Evolutionary conservation across 2,113 vertebrate genomes (phyloP).

Genomic region (Rhagologus leucostigma): DNA sequence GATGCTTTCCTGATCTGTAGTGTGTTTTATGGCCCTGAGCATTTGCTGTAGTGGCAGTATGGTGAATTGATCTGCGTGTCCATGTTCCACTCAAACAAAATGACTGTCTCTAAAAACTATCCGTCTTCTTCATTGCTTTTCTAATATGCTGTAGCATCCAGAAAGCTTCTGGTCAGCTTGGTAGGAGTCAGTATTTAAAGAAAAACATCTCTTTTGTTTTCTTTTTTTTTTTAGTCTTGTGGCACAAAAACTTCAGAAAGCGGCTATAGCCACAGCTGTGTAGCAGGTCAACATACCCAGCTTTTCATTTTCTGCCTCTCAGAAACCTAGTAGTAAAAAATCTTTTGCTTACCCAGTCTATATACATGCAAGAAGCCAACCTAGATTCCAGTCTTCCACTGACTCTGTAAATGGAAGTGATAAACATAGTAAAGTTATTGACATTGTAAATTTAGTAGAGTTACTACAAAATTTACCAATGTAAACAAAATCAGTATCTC

Average conservation of each 20-base stretch:
- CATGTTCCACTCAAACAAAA: constrained; percentile 17
- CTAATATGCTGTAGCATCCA: neutral
- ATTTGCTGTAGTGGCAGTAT: neutral
- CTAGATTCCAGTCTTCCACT: neutral
- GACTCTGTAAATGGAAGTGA: neutral
- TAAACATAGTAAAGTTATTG: neutral
- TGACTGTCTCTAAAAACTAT: neutral
- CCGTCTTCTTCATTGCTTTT: neutral
- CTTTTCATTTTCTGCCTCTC: neutral
- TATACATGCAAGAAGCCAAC: neutral
- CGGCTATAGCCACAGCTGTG: neutral
- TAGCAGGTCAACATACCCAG: neutral
- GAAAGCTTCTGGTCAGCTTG: neutral
- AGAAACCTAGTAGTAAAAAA: neutral
- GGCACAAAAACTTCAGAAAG: neutral
- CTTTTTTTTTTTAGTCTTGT: neutral
- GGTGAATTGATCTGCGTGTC: constrained; percentile 1
- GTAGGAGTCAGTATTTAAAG: neutral
- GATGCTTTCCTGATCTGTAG: neutral
- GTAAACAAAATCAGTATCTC: neutral
- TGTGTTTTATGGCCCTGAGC: constrained; percentile 1
- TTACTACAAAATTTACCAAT: neutral
- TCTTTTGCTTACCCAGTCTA: neutral
- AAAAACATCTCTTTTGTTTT: fast-evolving
- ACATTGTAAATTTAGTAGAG: neutral